These are phyloP conservation scores for Lathronympha strigana DNA, from an alignment of 2,888 invertebrate genomes.

Conservation along the genomic window DNA sequence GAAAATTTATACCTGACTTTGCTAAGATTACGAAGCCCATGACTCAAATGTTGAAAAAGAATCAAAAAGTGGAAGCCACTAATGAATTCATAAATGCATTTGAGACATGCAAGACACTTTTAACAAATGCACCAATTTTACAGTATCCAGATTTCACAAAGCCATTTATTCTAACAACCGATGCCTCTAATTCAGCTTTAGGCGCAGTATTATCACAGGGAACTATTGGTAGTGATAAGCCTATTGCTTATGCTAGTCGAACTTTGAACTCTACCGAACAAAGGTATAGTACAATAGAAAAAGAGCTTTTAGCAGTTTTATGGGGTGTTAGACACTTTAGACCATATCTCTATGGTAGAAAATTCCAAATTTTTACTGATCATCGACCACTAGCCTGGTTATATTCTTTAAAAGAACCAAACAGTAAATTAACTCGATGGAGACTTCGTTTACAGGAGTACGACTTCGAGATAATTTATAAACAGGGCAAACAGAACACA, in stretches of 20 bases:
- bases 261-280: not conserved
- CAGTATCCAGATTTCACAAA: slow-evolving; percentile 37
- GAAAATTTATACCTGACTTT: slow-evolving; percentile 40
- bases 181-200: slow-evolving; percentile 12
- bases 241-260: slow-evolving; percentile 3
- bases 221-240: not conserved
- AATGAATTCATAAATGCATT: not conserved
- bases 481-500: not conserved
- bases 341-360: not conserved
- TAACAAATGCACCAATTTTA: slow-evolving; percentile 26
- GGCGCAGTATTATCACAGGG: not conserved
- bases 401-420: not conserved
- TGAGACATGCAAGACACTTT: slow-evolving; percentile 6
- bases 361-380: not conserved
- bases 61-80: not conserved
- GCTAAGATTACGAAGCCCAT: slow-evolving; percentile 32
- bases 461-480: not conserved
- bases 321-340: slow-evolving; percentile 1
- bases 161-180: slow-evolving; percentile 33
- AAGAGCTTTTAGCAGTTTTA: not conserved
- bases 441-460: not conserved
- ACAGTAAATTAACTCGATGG: not conserved
- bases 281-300: not conserved
- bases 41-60: slow-evolving; percentile 10
- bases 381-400: not conserved